Percentiles rank a stretch among this genome's conserved stretches.
phyloP scores from a whole-genome alignment of 2,797 vertebrate species.

The Esox masquinongy region DNA sequence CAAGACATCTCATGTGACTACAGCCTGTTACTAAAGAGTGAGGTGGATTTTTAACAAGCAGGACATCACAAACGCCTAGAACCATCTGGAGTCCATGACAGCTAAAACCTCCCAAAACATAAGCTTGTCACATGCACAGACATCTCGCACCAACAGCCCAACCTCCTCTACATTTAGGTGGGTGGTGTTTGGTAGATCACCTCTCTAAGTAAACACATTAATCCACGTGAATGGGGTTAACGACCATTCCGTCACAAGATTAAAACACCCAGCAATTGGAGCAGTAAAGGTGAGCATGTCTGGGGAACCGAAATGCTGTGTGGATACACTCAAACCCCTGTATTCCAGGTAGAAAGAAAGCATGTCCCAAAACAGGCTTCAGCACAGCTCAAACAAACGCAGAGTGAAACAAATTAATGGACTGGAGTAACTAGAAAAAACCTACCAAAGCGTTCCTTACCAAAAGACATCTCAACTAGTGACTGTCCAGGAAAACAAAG shows the following conservation, averaged over 20 bases:
- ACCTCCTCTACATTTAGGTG: slow-evolving; percentile 32
- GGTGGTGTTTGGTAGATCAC: slow-evolving; percentile 4
- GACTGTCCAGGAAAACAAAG: background rate
- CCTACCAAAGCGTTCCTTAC: background rate
- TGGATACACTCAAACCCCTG: background rate
- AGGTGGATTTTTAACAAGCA: slow-evolving; percentile 13
- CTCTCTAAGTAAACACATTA: background rate
- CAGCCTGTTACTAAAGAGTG: slow-evolving; percentile 12
- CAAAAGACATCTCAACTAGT: background rate
- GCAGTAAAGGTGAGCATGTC: background rate
- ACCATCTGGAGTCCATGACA: slow-evolving; percentile 31
- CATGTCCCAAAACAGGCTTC: background rate
- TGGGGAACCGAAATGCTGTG: background rate
- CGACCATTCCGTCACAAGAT: background rate
- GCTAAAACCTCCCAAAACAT: slow-evolving; percentile 27
- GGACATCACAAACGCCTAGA: slow-evolving; percentile 18
- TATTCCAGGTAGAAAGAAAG: background rate
- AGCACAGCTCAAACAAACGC: background rate
- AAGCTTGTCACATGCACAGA: slow-evolving; percentile 12
- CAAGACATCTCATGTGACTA: slow-evolving; percentile 13
- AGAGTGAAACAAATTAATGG: background rate
- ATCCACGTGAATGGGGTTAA: background rate
- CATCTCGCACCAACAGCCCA: slow-evolving; percentile 28
- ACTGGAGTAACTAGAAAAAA: background rate
- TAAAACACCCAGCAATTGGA: background rate